Evolutionary conservation across 2,113 vertebrate species (phyloP), one percentile per base, ranked within the genome.

Genomic region (Labrus mixtus): DNA sequence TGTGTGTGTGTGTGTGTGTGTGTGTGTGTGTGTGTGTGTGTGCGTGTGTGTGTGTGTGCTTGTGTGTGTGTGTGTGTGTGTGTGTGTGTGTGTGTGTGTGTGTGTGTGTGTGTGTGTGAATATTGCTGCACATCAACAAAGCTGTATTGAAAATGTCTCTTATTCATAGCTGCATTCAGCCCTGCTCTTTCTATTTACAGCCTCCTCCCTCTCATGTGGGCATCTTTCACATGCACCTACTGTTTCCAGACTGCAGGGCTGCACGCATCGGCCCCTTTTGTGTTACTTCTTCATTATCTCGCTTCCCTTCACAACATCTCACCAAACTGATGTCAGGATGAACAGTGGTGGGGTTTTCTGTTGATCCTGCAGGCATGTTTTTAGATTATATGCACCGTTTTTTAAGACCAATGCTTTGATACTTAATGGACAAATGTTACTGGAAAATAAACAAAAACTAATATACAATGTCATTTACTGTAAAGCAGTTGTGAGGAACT

Each of bases 121-220:
- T 72, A 56, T 68, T 58, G 58, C 65, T 51, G 57, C 76, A 48
- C 46, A 66, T 59, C 66, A 80, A 82, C 71, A 75, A 80, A 81
- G 79, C 78, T 79, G 84, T 81, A 86, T 90, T 89, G 60, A 75
- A 73, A 80, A 19, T 73, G 80, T 91, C 77, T 83, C 85, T 89
- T 91, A 89, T 91, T 91, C 76, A 85, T 75, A 22, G 68, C 37
- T 81, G 68, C 60, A 65, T 84, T 68, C 68, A 80, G 50, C 39
- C 71, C 48, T 7, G n/a, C 2, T 69, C 64, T 22, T 75, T 81
- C 87, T 90, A 84, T 90, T 87, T 89, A 45, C 79, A 58, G 84
- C 89, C 77, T 41, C 19, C 48, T 76, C 53, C 60, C 51, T 76
- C 59, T 58, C 50, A 78, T 76, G 77, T 73, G 73, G 65, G 43